phyloP scores from a whole-genome alignment of 2,797 vertebrate genomes.

The Gallirallus australis region DNA sequence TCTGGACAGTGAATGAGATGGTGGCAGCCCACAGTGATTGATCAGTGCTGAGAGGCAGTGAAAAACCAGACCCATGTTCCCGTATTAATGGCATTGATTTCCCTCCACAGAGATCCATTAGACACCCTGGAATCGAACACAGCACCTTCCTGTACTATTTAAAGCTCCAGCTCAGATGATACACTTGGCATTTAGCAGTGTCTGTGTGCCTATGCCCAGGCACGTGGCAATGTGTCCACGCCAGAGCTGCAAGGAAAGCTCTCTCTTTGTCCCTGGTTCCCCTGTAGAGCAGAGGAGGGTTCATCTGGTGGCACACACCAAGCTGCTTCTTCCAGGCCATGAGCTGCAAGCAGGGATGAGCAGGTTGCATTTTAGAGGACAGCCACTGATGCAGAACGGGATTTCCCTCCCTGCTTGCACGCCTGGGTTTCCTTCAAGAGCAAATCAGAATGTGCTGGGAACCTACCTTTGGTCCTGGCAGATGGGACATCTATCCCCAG shows the following conservation, averaged over 20 bases:
- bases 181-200: rapidly evolving
- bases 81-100: neutral
- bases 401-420: neutral
- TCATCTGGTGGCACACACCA: neutral
- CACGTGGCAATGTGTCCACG: rapidly evolving
- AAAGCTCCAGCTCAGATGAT: neutral
- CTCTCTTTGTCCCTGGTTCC: rapidly evolving
- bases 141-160: neutral
- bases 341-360: rapidly evolving
- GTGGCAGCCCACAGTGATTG: neutral
- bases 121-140: neutral
- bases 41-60: neutral
- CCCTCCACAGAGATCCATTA: neutral
- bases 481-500: no score
- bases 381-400: rapidly evolving
- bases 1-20: neutral
- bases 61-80: neutral
- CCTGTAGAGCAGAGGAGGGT: neutral
- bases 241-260: neutral
- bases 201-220: neutral
- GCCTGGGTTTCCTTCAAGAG: neutral
- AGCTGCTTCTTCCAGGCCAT: neutral
- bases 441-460: neutral
- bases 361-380: neutral
- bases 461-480: neutral